Percentiles rank a stretch among this genome's conserved stretches.
These are phyloP conservation scores for Heliconius ismenius DNA, from an alignment of 2,888 invertebrate species.

Conservation along the genomic window DNA sequence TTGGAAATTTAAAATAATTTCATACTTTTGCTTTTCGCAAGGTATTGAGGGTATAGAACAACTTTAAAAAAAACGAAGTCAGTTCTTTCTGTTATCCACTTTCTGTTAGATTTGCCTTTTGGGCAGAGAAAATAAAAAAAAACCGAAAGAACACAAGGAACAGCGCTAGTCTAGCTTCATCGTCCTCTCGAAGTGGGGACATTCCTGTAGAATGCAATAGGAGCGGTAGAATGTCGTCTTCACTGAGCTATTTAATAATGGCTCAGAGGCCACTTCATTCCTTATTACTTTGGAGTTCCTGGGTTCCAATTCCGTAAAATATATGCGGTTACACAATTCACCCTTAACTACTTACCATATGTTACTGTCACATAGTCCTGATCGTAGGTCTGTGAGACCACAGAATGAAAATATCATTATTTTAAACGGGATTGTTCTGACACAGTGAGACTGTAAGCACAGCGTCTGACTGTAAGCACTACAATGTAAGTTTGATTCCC, in stretches of 20 bases:
- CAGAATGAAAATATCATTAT: too few species aligned
- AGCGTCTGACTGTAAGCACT: too few species aligned
- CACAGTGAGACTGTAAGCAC: too few species aligned
- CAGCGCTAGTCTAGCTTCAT: not conserved
- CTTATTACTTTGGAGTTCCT: not conserved
- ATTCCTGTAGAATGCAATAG: conserved; percentile 4
- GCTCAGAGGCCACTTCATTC: not conserved
- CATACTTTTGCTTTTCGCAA: too few species aligned
- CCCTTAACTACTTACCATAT: not conserved
- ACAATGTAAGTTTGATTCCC: too few species aligned
- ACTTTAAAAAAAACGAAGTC: not conserved
- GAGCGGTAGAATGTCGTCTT: conserved; percentile 2
- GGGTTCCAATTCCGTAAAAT: not conserved
- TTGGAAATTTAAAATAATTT: too few species aligned
- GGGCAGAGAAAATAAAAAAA: not conserved
- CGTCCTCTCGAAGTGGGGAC: not conserved
- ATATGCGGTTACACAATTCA: not conserved
- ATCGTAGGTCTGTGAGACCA: too few species aligned
- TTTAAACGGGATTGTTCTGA: too few species aligned
- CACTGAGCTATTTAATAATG: conserved; percentile 14
- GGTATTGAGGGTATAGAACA: not conserved
- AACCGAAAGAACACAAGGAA: not conserved
- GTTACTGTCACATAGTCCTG: too few species aligned
- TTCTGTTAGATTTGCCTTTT: not conserved
- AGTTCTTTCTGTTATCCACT: too few species aligned